Evolutionary conservation across 2,113 vertebrate species (phyloP).

Genomic region (Galbula dea): DNA sequence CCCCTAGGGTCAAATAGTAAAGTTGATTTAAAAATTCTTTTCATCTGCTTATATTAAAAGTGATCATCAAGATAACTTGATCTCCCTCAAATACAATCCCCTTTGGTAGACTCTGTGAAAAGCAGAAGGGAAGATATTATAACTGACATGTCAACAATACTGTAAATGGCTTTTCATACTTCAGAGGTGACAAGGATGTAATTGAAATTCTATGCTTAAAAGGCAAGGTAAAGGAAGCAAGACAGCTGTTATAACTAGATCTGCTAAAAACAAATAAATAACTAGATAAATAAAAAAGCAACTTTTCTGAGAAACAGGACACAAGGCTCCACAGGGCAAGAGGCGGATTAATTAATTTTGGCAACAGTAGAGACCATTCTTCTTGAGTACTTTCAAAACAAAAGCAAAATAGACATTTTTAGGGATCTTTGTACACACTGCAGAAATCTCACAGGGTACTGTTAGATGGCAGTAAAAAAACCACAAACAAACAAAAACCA

Average conservation of each 20-base stretch:
- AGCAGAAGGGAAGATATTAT: background rate
- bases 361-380: background rate
- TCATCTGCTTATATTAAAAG: background rate
- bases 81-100: background rate
- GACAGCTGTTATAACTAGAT: background rate
- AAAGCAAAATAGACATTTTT: background rate
- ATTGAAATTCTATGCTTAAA: constrained; percentile 29
- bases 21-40: background rate
- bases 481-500: too few relatives aligned
- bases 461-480: background rate
- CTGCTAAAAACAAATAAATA: background rate
- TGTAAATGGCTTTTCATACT: background rate
- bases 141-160: background rate
- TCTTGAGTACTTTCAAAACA: background rate
- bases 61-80: background rate
- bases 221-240: constrained; percentile 13
- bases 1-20: background rate
- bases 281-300: background rate
- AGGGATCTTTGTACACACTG: background rate
- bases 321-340: background rate
- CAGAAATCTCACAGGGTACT: background rate
- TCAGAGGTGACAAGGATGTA: constrained; percentile 24
- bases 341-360: background rate
- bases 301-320: background rate
- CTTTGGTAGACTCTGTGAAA: background rate